Conservation (phyloP, 2,888 invertebrate genomes). For the Catonia carolina region DNA sequence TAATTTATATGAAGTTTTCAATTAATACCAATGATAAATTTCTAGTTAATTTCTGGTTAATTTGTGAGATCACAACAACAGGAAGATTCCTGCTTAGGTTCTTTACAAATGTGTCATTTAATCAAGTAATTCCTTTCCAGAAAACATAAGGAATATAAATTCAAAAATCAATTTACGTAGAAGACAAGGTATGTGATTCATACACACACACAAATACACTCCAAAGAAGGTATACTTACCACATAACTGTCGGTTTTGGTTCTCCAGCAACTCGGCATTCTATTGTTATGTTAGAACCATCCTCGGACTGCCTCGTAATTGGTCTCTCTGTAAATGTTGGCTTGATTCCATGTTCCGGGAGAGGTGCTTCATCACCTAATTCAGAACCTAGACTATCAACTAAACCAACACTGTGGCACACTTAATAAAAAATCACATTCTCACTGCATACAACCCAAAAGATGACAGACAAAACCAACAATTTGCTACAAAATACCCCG, state of each 20-base stretch:
- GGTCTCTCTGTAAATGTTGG: slow-evolving; percentile 98
- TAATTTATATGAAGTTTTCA: too few species aligned
- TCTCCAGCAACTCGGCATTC: slow-evolving; percentile 97
- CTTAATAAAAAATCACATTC: slow-evolving; percentile 37
- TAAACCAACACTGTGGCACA: slow-evolving; percentile 5
- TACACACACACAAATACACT: too few species aligned
- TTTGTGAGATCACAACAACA: too few species aligned
- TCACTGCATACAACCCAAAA: slow-evolving; percentile 38
- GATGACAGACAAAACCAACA: too few species aligned
- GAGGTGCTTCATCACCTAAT: slow-evolving; percentile 88
- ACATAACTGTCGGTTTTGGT: slow-evolving; percentile 87
- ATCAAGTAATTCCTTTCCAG: too few species aligned
- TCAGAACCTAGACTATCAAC: slow-evolving; percentile 24
- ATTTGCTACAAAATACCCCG: slow-evolving; percentile 36
- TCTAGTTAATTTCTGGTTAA: too few species aligned
- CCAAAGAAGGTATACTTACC: slow-evolving; percentile 68
- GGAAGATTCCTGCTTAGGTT: too few species aligned
- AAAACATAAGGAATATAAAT: too few species aligned
- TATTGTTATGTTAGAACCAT: slow-evolving; percentile 91
- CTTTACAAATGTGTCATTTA: too few species aligned
- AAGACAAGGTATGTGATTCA: too few species aligned
- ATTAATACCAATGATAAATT: too few species aligned
- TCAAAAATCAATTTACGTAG: too few species aligned
- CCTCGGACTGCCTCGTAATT: slow-evolving; percentile 92
- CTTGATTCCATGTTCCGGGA: slow-evolving; percentile 88